These are phyloP conservation scores for Pentalonia nigronervosa DNA, from an alignment of 1,140 invertebrate genomes.

Conservation along the genomic window DNA sequence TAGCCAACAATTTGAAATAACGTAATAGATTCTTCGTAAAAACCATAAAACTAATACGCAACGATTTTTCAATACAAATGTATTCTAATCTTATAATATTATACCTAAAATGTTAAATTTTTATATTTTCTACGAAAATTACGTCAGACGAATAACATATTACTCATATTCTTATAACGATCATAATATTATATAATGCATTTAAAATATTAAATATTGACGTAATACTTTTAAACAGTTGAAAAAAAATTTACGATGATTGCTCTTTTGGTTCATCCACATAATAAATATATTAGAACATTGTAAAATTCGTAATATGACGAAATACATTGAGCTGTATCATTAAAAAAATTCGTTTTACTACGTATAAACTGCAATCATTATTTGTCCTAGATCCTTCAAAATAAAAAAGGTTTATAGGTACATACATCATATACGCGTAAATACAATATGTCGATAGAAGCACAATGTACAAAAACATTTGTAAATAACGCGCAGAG, in stretches of 20 bases:
- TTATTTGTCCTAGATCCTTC: background rate
- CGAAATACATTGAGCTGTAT: background rate
- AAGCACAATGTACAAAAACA: background rate
- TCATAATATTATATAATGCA: background rate
- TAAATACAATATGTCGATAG: constrained; percentile 1
- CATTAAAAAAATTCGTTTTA: background rate
- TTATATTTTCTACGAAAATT: background rate
- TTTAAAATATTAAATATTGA: background rate
- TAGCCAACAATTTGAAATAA: background rate
- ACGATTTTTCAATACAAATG: background rate
- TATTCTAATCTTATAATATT: background rate
- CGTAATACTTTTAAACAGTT: background rate
- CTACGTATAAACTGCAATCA: background rate
- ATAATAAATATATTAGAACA: background rate
- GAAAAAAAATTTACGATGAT: background rate
- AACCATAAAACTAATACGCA: background rate
- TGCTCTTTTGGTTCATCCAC: background rate
- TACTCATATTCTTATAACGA: background rate
- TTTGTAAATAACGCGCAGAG: background rate
- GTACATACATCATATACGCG: background rate
- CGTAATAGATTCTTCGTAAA: background rate
- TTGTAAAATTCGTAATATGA: background rate
- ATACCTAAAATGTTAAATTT: background rate
- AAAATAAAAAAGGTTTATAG: background rate
- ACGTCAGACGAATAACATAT: background rate